These are phyloP conservation scores for Limnephilus auricula DNA, from an alignment of 2,888 invertebrate species.

Conservation along the genomic window DNA sequence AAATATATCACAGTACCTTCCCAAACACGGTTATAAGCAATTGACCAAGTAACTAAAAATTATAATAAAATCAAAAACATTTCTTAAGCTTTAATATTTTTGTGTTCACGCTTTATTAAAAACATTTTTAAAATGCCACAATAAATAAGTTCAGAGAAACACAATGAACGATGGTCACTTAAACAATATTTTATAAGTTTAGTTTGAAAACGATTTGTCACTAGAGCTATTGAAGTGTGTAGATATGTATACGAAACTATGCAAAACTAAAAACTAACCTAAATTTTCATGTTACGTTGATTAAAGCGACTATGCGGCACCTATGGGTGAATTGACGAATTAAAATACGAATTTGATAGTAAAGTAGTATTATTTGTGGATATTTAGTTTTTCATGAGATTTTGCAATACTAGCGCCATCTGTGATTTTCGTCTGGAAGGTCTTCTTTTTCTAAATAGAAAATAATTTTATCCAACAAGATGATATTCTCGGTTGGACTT, in stretches of 20 bases:
- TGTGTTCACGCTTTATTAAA: background rate
- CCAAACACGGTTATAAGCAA: no score
- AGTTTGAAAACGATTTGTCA: background rate
- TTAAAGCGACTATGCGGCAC: background rate
- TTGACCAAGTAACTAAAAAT: no score
- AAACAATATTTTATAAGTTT: background rate
- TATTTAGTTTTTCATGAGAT: no score
- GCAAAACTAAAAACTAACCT: background rate
- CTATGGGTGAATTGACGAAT: background rate
- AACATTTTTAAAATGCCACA: background rate
- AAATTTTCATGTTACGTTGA: background rate
- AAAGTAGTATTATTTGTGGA: background rate
- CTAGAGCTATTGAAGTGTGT: no score
- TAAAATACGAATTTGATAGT: background rate
- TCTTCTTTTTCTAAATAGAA: no score
- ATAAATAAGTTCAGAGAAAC: background rate
- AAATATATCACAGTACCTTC: no score
- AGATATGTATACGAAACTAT: no score
- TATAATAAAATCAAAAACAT: background rate
- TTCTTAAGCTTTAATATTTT: background rate
- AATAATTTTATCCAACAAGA: no score
- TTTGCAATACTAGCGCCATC: background rate
- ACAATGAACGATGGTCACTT: background rate
- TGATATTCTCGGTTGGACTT: no score
- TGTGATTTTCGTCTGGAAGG: background rate